Base-by-base conservation (phyloP, 2,113 vertebrate species). In the Nothobranchius kuhntae region DNA sequence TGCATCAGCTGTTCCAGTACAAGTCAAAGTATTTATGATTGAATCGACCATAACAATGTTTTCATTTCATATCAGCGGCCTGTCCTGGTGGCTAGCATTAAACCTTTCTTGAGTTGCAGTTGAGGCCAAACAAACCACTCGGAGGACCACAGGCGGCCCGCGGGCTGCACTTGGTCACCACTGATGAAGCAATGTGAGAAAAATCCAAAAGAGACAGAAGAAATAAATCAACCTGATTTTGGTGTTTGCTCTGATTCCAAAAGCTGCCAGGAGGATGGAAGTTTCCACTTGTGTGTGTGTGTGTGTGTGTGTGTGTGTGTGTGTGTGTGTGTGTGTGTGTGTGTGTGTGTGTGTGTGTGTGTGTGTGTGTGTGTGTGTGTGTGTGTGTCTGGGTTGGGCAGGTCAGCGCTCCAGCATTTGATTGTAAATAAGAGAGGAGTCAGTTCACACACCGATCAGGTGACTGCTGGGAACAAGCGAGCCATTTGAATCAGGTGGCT, bases 391-490 rank as follows among this genome's bases (percentile, higher is more conserved):
- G 87, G 78, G 86, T 50, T 73, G 80, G 82, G 87, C 90, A 83
- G 84, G 91, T 92, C 90, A 81, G 61, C 63, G 68, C 74, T 73
- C 83, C 87, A 91, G 89, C 89, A 92, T 91, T 84, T 91, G 90
- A 91, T 92, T 92, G 91, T 94, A 94, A 94, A 93, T 92, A 94
- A 95, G 92, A 88, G 89, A 87, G 84, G 86, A 91, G 86, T 91
- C 89, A 94, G 94, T 96, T 96, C 95, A 95, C 94, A 96, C 94
- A 94, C 93, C 78, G 94, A 96, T 95, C 93, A 81, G 84, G 92
- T 95, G 87, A 94, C 95, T 58, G 84, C 83, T 72, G 90, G 92
- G 94, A 95, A 96, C 95, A 96, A 95, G 91, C 91, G 89, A 89
- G 87, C 89, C 91, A 93, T 96, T 96, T 95, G 93, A 94, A 93